Conservation (phyloP, 2,888 invertebrate genomes). For the Brachynemurus nebulosus region DNA sequence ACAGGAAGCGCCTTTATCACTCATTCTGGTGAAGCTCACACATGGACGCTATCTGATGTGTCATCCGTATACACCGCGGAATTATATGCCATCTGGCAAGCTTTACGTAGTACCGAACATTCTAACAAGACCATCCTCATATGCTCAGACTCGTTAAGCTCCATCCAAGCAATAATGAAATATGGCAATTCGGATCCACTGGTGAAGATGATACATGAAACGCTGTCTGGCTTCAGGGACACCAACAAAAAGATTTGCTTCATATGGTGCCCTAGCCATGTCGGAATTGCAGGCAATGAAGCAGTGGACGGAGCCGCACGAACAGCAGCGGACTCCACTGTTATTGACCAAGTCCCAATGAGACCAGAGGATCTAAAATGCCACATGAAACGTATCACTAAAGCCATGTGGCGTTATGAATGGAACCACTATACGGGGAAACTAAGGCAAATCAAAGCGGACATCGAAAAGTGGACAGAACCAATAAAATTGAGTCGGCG, state of each 20-base stretch:
- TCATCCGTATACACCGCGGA: conserved; percentile 4
- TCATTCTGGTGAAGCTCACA: neutral
- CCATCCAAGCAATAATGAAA: conserved; percentile 1
- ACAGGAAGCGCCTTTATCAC: neutral
- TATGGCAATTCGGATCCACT: neutral
- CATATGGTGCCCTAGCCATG: too few relatives aligned
- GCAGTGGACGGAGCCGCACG: conserved; percentile 8
- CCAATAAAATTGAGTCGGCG: too few relatives aligned
- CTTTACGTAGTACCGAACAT: neutral
- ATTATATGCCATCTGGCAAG: conserved; percentile 2
- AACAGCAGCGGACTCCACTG: too few relatives aligned
- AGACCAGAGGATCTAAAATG: conserved; percentile 3
- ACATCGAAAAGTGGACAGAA: too few relatives aligned
- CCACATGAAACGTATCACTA: conserved; percentile 2
- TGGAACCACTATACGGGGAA: too few relatives aligned
- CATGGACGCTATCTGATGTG: neutral
- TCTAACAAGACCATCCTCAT: too few relatives aligned
- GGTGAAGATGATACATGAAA: too few relatives aligned
- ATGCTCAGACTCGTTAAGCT: too few relatives aligned
- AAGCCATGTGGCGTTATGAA: too few relatives aligned
- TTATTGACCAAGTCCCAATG: too few relatives aligned
- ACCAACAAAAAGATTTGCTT: conserved; percentile 4
- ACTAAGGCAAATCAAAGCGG: too few relatives aligned
- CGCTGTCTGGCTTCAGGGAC: neutral
- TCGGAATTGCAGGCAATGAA: too few relatives aligned